A percentile compares a stretch with the other conserved stretches of the same genome.
Evolutionary conservation across 2,888 invertebrate species (phyloP).

Genomic region (Altica lythri): DNA sequence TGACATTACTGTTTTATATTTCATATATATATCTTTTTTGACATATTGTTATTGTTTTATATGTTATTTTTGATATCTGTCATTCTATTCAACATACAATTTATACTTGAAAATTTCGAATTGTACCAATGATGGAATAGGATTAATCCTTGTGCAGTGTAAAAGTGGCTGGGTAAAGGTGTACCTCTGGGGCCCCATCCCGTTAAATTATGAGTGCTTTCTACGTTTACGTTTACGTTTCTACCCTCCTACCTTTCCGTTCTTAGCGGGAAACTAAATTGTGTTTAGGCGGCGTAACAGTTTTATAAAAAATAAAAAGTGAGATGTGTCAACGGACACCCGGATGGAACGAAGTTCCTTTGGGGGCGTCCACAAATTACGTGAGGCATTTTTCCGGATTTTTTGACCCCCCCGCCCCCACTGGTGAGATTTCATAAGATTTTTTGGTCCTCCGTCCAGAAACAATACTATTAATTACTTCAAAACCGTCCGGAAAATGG

Average conservation of each 20-base stretch:
- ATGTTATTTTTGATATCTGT: background rate
- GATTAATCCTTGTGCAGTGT: background rate
- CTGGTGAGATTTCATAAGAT: too few relatives aligned
- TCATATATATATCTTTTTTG: background rate
- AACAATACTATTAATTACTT: too few relatives aligned
- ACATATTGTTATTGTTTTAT: too few relatives aligned
- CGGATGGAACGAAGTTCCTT: too few relatives aligned
- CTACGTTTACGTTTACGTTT: constrained; percentile 19
- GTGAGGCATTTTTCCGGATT: too few relatives aligned
- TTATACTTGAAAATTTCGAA: background rate
- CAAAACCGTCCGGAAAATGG: too few relatives aligned
- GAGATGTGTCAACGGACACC: too few relatives aligned
- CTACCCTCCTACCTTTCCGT: constrained; percentile 21
- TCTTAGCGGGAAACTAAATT: constrained; percentile 36
- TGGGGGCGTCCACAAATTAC: too few relatives aligned
- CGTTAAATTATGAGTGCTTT: constrained; percentile 38
- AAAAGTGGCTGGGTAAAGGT: constrained; percentile 34
- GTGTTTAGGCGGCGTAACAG: constrained; percentile 37
- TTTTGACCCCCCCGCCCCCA: too few relatives aligned
- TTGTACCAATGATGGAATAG: constrained; percentile 24
- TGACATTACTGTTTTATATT: background rate
- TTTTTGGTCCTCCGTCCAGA: too few relatives aligned
- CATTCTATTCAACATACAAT: background rate
- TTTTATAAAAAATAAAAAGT: constrained; percentile 15
- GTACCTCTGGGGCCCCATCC: constrained; percentile 43